phyloP scores from a whole-genome alignment of 2,888 invertebrate genomes.

The Drosophila recens region DNA sequence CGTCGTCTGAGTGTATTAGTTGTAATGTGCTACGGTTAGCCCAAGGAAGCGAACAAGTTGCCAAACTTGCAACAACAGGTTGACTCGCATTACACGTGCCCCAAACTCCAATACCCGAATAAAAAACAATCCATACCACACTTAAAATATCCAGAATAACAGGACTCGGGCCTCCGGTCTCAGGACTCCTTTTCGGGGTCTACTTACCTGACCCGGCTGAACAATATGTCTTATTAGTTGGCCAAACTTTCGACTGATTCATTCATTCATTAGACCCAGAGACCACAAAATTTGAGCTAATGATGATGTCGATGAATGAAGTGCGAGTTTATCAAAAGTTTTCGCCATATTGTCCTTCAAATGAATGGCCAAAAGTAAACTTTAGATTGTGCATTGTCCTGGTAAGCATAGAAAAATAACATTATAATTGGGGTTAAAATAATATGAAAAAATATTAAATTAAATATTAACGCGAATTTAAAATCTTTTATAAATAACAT shows the following conservation, averaged over 20 bases:
- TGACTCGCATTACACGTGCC: conserved; percentile 46
- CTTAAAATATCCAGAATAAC: conserved; percentile 2
- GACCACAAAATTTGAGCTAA: conserved; percentile 61
- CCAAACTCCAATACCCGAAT: conserved; percentile 13
- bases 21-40: conserved; percentile 72
- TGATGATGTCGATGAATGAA: conserved; percentile 60
- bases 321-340: conserved; percentile 52
- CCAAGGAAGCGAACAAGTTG: conserved; percentile 61
- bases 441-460: background rate
- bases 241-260: conserved; percentile 64
- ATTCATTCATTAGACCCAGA: conserved; percentile 63
- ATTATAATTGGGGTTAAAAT: background rate
- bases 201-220: conserved; percentile 39
- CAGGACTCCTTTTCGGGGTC: conserved; percentile 33
- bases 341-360: background rate
- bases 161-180: conserved; percentile 6
- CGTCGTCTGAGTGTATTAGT: conserved; percentile 75
- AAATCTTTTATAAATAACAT: background rate
- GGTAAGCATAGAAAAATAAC: background rate
- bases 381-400: background rate
- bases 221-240: conserved; percentile 75
- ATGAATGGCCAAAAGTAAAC: background rate
- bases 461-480: background rate
- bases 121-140: conserved; percentile 1
- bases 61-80: conserved; percentile 67